Percentiles rank a stretch among this genome's conserved stretches.
Conservation (phyloP, 2,113 vertebrate genomes). For the Turdus rufiventris region DNA sequence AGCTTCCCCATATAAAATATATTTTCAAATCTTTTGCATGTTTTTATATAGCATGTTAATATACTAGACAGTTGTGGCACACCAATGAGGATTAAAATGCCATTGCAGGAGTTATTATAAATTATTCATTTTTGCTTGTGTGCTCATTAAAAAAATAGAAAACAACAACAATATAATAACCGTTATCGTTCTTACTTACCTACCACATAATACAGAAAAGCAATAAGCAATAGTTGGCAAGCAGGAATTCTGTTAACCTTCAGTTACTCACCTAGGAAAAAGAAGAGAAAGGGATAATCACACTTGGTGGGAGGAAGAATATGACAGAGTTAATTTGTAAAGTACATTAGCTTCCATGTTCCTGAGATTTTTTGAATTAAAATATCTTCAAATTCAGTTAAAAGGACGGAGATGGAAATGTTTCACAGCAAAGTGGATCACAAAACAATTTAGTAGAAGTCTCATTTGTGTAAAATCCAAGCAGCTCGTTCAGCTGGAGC, state of each 20-base stretch:
- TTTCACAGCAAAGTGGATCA: not conserved
- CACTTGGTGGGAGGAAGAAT: not conserved
- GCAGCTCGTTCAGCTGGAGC: not conserved
- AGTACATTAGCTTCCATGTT: rapidly evolving
- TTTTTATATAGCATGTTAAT: not conserved
- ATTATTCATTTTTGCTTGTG: not conserved
- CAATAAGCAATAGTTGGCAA: constrained; percentile 29
- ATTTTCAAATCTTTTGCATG: rapidly evolving
- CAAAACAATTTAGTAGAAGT: not conserved
- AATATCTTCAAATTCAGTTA: not conserved
- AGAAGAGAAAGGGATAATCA: not conserved
- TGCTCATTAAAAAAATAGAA: not conserved
- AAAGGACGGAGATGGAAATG: not conserved
- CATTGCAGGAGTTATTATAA: not conserved
- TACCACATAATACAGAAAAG: constrained; percentile 51
- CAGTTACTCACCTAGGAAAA: constrained; percentile 76
- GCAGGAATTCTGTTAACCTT: constrained; percentile 58
- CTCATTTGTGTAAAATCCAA: not conserved
- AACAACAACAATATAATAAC: not conserved
- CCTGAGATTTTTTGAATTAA: not conserved
- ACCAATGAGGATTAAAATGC: not conserved
- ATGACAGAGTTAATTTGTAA: rapidly evolving
- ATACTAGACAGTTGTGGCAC: not conserved
- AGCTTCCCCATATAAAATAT: not conserved
- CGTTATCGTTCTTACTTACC: constrained; percentile 69